Percentiles rank a stretch among this genome's conserved stretches.
Evolutionary conservation across 2,797 vertebrate genomes (phyloP).

Genomic region (Geotrypetes seraphini): DNA sequence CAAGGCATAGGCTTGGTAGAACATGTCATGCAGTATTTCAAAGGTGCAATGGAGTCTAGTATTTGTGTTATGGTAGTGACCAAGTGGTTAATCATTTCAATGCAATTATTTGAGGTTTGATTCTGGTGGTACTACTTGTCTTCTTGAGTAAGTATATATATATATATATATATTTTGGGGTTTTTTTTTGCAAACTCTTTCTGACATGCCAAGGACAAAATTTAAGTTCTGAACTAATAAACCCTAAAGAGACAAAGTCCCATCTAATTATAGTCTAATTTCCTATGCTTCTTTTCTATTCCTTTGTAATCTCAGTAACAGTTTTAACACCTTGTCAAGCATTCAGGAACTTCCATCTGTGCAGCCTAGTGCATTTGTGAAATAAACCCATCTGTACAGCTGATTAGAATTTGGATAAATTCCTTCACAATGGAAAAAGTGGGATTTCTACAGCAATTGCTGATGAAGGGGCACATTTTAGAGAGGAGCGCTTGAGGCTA

Average conservation of each 20-base stretch:
- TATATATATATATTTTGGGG: constrained; percentile 13
- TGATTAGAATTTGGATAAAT: constrained; percentile 63
- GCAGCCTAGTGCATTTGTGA: constrained; percentile 53
- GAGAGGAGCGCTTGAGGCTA: constrained; percentile 24
- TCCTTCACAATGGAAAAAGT: constrained; percentile 50
- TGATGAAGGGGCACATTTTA: constrained; percentile 27
- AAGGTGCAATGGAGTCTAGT: too few species aligned
- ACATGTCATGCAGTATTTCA: too few species aligned
- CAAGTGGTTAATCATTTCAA: too few species aligned
- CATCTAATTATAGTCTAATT: constrained; percentile 57
- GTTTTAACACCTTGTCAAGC: constrained; percentile 71
- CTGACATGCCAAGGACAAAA: constrained; percentile 39
- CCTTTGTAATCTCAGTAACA: constrained; percentile 58
- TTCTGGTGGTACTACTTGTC: too few species aligned
- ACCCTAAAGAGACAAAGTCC: constrained; percentile 40
- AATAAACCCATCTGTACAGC: constrained; percentile 73
- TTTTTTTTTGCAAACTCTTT: constrained; percentile 28
- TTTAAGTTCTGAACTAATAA: constrained; percentile 47
- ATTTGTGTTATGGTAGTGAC: too few species aligned
- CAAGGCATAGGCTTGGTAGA: too few species aligned
- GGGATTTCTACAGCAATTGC: constrained; percentile 44
- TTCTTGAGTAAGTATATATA: constrained; percentile 19
- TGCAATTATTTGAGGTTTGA: too few species aligned
- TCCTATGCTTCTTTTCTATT: constrained; percentile 48
- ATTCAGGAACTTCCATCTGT: constrained; percentile 67